Base-by-base conservation (phyloP, 2,113 vertebrate species). In the Hippocampus comes region DNA sequence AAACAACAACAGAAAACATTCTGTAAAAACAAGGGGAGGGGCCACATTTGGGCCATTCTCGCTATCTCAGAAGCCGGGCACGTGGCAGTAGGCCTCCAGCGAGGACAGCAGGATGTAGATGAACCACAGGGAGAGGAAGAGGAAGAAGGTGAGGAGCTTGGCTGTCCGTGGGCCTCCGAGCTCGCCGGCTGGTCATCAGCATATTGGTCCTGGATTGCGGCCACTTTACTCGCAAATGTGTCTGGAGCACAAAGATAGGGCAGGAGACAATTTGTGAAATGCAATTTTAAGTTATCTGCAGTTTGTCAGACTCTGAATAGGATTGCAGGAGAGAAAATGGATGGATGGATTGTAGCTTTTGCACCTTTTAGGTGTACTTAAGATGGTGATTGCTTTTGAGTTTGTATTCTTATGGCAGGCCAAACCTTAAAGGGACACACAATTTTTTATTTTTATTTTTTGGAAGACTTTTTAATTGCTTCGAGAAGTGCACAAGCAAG, bases 191-290 rank as follows among this genome's bases (percentile, higher is more conserved):
- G n/a, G n/a, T n/a, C 94, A 27, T 95, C 94, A 0, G 94, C 94
- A 9, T 94, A 93, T 71, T 94, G 93, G 88, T 95, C 94, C 89
- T 95, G 94, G 75, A 94, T 93, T 69, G 94, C 94, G 0, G 94
- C 94, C 61, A 94, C 93, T 75, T 94, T 94, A 67, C 94, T 95
- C 4, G 94, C 94, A 82, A 95, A 95, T 10, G 93, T 94, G 74
- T 94, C 94, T 94, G 80, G 42, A 65, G 30, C 41, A 4, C 18
- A 25, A 78, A 20, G 34, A 51, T 51, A 18, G 6, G 48, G 18
- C 6, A 18, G 5, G 48, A 51, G 48, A 51, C 17, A 7, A 18
- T 51, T 51, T 2, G 6, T 7, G 5, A 20, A 51, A 46, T 38
- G 34, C 30, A 5, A 34, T 34, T 34, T 34, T 38, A 38, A 38